Conservation (phyloP, 2,113 vertebrate species). For the Semnornis frantzii region DNA sequence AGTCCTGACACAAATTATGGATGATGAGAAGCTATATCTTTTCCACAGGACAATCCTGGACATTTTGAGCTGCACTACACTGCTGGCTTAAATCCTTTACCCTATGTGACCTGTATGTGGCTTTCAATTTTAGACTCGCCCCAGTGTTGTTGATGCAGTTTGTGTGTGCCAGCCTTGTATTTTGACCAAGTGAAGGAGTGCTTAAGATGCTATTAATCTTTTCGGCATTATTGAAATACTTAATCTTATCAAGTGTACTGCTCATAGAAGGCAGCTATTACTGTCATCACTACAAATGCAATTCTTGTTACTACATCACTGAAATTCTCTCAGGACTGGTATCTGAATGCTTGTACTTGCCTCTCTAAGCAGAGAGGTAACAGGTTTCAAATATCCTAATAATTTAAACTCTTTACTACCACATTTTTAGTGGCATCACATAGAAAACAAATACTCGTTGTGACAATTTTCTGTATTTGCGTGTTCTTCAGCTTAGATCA, state of each 20-base stretch:
- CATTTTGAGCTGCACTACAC: neutral
- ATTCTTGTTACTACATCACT: neutral
- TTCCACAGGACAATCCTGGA: neutral
- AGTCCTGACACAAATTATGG: neutral
- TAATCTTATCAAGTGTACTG: neutral
- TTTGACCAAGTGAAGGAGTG: neutral
- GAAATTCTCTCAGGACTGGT: neutral
- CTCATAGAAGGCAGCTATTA: neutral
- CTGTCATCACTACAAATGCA: neutral
- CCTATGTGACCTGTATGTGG: neutral
- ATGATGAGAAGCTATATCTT: neutral
- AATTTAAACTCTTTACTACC: neutral
- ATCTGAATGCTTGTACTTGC: neutral
- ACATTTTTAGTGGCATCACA: neutral
- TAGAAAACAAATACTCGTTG: neutral
- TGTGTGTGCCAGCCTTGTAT: neutral
- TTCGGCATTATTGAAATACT: neutral
- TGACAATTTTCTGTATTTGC: neutral
- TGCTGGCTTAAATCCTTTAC: neutral
- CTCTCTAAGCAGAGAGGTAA: neutral
- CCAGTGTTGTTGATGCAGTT: fast-evolving
- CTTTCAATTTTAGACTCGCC: neutral
- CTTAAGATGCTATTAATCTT: neutral
- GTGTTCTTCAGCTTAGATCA: neutral
- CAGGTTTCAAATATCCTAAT: neutral